These are phyloP conservation scores for Parasteatoda tepidariorum DNA, from an alignment of 1,140 invertebrate genomes.

Conservation along the genomic window DNA sequence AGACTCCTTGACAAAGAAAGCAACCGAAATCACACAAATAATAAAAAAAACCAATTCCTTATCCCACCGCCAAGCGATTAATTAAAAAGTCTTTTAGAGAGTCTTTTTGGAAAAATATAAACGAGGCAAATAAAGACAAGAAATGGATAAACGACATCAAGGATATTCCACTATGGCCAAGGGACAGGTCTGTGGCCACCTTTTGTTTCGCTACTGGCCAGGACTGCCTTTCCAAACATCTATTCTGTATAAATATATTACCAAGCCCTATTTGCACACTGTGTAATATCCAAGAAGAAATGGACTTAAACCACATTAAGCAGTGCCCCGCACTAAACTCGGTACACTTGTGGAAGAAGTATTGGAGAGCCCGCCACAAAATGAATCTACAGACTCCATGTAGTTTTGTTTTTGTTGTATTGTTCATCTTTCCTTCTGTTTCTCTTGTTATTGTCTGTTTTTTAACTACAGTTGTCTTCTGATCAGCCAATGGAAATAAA, in stretches of 20 bases:
- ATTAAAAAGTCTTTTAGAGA: slow-evolving; percentile 6
- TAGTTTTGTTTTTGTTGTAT: too few species aligned
- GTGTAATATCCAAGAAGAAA: too few species aligned
- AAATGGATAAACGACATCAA: not conserved
- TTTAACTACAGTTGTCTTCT: too few species aligned
- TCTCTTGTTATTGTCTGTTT: too few species aligned
- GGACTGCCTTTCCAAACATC: not conserved
- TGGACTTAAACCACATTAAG: not conserved
- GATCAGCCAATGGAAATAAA: too few species aligned
- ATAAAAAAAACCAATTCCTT: not conserved
- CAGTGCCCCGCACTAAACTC: not conserved
- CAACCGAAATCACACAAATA: not conserved
- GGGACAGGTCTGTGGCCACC: not conserved
- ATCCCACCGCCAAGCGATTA: not conserved
- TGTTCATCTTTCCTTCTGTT: too few species aligned
- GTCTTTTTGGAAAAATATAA: not conserved
- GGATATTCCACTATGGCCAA: not conserved
- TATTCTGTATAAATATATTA: not conserved
- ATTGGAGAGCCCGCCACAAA: not conserved
- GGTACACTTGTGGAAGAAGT: not conserved
- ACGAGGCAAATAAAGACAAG: not conserved
- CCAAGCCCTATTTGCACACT: too few species aligned
- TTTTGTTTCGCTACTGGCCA: not conserved
- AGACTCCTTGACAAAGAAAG: not conserved
- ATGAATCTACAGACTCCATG: not conserved